Percentiles rank a stretch among this genome's conserved stretches.
Conservation (phyloP, 1,140 invertebrate genomes). For the Macrosteles quadrilineatus region DNA sequence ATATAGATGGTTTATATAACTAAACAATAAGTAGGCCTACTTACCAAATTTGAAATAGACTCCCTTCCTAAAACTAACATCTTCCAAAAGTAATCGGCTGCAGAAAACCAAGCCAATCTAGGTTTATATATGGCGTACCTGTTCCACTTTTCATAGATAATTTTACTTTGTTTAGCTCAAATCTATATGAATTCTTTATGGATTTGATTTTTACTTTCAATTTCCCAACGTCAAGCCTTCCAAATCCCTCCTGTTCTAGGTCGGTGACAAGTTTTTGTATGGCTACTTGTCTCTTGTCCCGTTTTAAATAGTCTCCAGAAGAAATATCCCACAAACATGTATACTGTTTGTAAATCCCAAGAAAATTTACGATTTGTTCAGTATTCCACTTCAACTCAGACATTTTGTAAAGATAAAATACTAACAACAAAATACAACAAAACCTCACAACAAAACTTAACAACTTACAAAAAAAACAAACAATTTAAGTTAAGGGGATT, state of each 20-base stretch:
- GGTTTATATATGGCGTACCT: slow-evolving; percentile 36
- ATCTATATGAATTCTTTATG: slow-evolving; percentile 27
- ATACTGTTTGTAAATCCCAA: slow-evolving; percentile 29
- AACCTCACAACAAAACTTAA: background rate
- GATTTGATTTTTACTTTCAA: slow-evolving; percentile 31
- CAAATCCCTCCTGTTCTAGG: slow-evolving; percentile 6
- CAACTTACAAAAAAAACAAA: background rate
- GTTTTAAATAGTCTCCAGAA: slow-evolving; percentile 29
- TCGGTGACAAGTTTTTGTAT: slow-evolving; percentile 22
- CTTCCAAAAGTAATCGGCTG: slow-evolving; percentile 25
- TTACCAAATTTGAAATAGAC: slow-evolving; percentile 26
- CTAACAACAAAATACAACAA: too few relatives aligned
- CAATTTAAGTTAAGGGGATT: too few relatives aligned
- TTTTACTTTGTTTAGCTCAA: slow-evolving; percentile 25
- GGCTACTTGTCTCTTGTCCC: slow-evolving; percentile 20
- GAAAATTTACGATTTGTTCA: slow-evolving; percentile 10
- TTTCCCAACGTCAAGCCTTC: background rate
- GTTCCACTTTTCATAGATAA: slow-evolving; percentile 28
- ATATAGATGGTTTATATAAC: too few relatives aligned
- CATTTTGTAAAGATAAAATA: background rate
- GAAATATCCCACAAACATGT: slow-evolving; percentile 28
- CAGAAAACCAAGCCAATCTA: slow-evolving; percentile 34
- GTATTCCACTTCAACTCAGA: background rate
- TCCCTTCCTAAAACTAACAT: background rate
- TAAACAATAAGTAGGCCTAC: too few relatives aligned